These are phyloP conservation scores for Habropoda laboriosa DNA, from an alignment of 1,140 invertebrate species.

Conservation along the genomic window DNA sequence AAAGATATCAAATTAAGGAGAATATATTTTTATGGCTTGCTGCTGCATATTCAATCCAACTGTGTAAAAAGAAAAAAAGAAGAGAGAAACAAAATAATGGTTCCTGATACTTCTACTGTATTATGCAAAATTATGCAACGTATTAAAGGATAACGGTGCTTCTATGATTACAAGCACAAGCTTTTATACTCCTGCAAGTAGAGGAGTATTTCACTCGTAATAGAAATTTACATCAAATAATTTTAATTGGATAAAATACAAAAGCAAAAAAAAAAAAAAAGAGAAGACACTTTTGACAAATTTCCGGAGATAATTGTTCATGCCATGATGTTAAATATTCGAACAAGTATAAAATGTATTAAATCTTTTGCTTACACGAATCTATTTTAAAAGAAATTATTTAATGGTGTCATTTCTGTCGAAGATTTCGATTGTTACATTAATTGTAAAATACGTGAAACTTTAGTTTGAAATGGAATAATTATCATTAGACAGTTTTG, in stretches of 20 bases:
- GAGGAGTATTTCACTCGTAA: not conserved
- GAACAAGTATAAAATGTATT: not conserved
- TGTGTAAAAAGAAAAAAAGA: constrained; percentile 25
- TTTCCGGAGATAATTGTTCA: not conserved
- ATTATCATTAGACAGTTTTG: constrained; percentile 6
- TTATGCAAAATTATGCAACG: constrained; percentile 31
- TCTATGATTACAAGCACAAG: constrained; percentile 19
- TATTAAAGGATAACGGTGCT: not conserved
- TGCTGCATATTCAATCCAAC: constrained; percentile 21
- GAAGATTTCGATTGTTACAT: not conserved
- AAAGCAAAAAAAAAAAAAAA: too few relatives aligned
- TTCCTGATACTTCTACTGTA: constrained; percentile 44
- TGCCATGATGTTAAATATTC: constrained; percentile 4
- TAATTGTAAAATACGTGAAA: not conserved
- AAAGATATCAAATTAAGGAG: constrained; percentile 34
- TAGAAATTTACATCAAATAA: not conserved
- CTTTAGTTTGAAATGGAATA: not conserved
- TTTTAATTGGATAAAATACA: not conserved
- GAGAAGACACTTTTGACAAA: not conserved
- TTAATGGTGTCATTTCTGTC: not conserved
- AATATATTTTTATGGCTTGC: constrained; percentile 51
- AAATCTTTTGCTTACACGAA: not conserved
- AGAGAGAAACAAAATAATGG: constrained; percentile 34
- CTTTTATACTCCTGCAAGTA: constrained; percentile 2
- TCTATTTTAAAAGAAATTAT: constrained; percentile 22